Evolutionary conservation across 2,113 vertebrate species (phyloP), one percentile per base, ranked within the genome.

Genomic region (Scortum barcoo): DNA sequence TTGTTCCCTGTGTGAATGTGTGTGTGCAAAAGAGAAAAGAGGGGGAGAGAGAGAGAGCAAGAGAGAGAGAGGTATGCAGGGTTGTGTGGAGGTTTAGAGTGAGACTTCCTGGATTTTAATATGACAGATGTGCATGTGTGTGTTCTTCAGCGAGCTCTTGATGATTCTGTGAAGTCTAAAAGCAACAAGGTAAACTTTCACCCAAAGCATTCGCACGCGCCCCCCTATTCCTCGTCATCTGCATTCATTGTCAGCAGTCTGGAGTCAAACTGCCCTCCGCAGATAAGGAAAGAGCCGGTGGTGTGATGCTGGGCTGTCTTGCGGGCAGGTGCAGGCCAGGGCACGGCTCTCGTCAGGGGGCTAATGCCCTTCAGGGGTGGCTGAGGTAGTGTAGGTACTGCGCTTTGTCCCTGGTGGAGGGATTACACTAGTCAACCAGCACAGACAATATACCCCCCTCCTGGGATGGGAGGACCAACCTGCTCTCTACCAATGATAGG

Each of bases 371-470:
- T 93, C 94, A 84, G 89, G 81, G 83, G 88, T 88, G 80, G 81
- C 83, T 88, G 87, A 88, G 81, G 88, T 84, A 89, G 86, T 69
- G 17, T 91, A 91, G 89, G 91, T 84, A 85, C 69, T 77, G 89
- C 81, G 93, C 83, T 95, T 97, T 96, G 95, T 96, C 91, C 92
- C 72, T 85, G 24, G 79, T 81, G 72, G 78, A 62, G 88, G 95
- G 96, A 96, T 96, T 97, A 96, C 95, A 96, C 93, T 82, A 83
- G 94, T 91, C 92, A 93, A 91, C 93, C 90, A 91, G 90, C 90
- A 90, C 93, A 86, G 93, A 97, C 96, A 97, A 96, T 96, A 92
- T 72, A 81, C 86, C 93, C 93, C 93, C 94, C 93, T 92, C 89
- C 92, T 90, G 89, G 69, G 93, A 92, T 85, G 91, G 94, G 94